Conservation (phyloP, 2,797 vertebrate genomes). For the Echeneis naucrates region DNA sequence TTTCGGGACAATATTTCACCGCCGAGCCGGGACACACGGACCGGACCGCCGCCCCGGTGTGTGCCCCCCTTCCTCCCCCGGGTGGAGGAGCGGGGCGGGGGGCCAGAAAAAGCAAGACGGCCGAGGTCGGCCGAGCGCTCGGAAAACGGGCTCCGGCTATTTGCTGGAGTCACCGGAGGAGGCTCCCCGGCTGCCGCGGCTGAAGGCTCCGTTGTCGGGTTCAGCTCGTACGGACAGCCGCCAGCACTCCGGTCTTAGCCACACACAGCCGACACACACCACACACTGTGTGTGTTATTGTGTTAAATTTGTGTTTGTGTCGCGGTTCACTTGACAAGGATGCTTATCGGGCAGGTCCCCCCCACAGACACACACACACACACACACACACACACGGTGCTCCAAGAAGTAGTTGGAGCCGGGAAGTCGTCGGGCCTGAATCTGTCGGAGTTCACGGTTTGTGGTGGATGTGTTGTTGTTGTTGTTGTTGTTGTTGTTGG, state of each 20-base stretch:
- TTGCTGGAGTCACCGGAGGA: conserved; percentile 58
- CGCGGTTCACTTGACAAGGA: conserved; percentile 20
- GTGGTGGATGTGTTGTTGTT: not conserved
- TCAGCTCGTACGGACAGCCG: too few relatives aligned
- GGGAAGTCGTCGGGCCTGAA: conserved; percentile 54
- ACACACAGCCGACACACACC: accelerated
- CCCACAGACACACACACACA: not conserved
- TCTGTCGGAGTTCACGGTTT: conserved; percentile 13
- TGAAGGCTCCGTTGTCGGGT: not conserved
- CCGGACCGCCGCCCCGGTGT: too few relatives aligned
- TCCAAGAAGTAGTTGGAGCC: conserved; percentile 45
- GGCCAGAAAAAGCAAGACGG: conserved; percentile 57
- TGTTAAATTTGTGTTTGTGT: too few relatives aligned
- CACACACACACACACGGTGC: too few relatives aligned
- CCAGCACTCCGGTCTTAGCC: too few relatives aligned
- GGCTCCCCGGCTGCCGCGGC: conserved; percentile 18
- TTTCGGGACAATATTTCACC: not conserved
- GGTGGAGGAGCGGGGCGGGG: too few relatives aligned
- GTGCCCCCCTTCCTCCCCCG: too few relatives aligned
- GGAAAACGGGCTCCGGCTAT: conserved; percentile 71
- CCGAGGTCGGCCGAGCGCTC: conserved; percentile 46
- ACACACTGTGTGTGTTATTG: accelerated
- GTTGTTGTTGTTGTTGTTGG: too few relatives aligned
- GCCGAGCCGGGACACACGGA: accelerated
- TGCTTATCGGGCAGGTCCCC: conserved; percentile 48